Conservation (phyloP, 1,140 invertebrate species). For the Mycetomoellerius zeteki region DNA sequence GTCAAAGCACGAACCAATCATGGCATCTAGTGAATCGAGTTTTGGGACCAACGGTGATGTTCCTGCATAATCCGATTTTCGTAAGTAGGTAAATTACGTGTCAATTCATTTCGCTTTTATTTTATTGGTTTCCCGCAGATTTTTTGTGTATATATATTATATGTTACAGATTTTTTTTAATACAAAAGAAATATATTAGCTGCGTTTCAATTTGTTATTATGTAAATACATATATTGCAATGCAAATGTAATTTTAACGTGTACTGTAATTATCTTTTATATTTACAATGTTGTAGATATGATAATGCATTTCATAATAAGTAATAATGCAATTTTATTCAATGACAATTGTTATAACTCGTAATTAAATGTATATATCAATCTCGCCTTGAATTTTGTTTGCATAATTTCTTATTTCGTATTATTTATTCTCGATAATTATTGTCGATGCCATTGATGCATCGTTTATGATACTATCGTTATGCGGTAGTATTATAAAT, state of each 20-base stretch:
- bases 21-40: conserved; percentile 60
- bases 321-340: conserved; percentile 37
- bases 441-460: neutral
- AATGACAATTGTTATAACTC: conserved; percentile 8
- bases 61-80: conserved; percentile 56
- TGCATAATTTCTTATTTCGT: conserved; percentile 19
- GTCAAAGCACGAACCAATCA: conserved; percentile 74
- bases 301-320: conserved; percentile 33
- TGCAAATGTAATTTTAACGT: conserved; percentile 19
- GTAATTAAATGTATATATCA: conserved; percentile 19
- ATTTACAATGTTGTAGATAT: neutral
- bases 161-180: neutral
- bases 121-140: neutral
- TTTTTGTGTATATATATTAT: neutral
- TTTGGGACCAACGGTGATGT: conserved; percentile 56
- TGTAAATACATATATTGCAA: neutral
- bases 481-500: neutral
- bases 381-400: conserved; percentile 2
- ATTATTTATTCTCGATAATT: conserved; percentile 10
- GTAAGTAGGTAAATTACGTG: conserved; percentile 60
- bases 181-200: neutral
- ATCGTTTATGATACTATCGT: neutral
- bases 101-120: conserved; percentile 33
- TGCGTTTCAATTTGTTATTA: neutral
- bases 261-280: conserved; percentile 23